Evolutionary conservation across 2,113 vertebrate species (phyloP), one percentile per base, ranked within the genome.

Genomic region (Hippopotamus amphibius): DNA sequence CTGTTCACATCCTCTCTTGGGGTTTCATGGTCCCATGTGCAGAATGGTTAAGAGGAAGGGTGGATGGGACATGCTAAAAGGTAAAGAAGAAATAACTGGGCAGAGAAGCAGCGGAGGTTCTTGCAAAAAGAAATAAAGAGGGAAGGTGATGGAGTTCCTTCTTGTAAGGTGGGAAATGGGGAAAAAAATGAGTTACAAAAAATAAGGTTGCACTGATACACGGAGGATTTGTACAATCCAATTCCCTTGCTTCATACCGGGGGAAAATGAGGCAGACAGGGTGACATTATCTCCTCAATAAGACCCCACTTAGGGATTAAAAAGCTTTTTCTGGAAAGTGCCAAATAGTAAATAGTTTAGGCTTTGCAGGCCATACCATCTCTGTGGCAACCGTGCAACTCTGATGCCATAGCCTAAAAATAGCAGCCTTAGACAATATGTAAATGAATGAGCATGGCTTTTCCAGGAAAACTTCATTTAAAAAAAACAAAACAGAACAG

Each of bases 31-130:
- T 16, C 50, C 53, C 37, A 13, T 6, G 65, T 16, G 6, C 4
- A 37, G 48, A 55, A 15, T 11, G 37, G 24, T 15, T 48, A 12
- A 55, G 50, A 63, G 69, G 30, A 66, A 72, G 17, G 33, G 30
- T 0, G 6, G 30, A 10, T 0, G 1, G 48, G 19, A 8, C 0
- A n/a, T 37, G 21, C 68, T 57, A 3, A 24, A 12, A 33, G 7
- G 55, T 7, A 43, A 28, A 57, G 41, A 30, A 74, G 33, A 63
- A 71, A 48, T 63, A 12, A 19, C 12, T 2, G 13, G 37, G 21
- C 2, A 5, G 15, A 10, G 37, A 1, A 16, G 9, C 3, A 24
- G 26, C 0, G 8, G 6, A 82, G 48, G 21, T 79, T 26, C 46
- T 26, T 50, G 15, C 7, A 48, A 28, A 50, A 65, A 41, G 76